phyloP scores from a whole-genome alignment of 2,797 vertebrate genomes.

The Thalassophryne amazonica region DNA sequence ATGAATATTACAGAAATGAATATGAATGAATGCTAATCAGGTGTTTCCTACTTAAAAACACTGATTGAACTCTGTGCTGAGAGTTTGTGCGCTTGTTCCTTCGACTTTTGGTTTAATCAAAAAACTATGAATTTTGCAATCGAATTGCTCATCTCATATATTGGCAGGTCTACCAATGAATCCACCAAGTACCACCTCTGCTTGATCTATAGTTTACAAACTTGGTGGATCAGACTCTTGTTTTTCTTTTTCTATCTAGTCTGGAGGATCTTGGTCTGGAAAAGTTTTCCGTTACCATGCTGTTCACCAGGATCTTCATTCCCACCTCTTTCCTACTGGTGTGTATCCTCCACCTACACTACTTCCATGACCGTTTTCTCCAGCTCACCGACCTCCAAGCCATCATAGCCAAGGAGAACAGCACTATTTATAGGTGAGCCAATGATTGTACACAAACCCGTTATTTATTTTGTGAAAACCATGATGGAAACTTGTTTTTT shows the following conservation, averaged over 20 bases:
- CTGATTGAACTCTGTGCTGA: too few relatives aligned
- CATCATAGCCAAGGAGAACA: constrained; percentile 91
- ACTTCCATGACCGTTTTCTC: constrained; percentile 92
- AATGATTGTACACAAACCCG: not conserved
- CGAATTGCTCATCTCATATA: too few relatives aligned
- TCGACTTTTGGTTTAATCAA: too few relatives aligned
- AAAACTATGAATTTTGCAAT: too few relatives aligned
- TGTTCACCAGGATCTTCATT: constrained; percentile 94
- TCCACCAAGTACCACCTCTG: too few relatives aligned
- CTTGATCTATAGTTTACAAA: too few relatives aligned
- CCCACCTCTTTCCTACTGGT: constrained; percentile 90
- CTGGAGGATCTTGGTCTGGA: constrained; percentile 90
- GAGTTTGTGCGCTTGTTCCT: too few relatives aligned
- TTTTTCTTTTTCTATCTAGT: constrained; percentile 62
- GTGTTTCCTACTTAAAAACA: too few relatives aligned
- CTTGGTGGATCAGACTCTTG: too few relatives aligned
- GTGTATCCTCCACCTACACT: constrained; percentile 93
- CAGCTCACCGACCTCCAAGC: constrained; percentile 93
- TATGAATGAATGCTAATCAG: too few relatives aligned
- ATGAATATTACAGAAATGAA: too few relatives aligned
- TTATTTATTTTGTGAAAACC: not conserved
- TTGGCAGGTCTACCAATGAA: too few relatives aligned
- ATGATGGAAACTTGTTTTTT: not conserved
- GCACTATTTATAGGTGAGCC: constrained; percentile 91
- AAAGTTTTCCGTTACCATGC: constrained; percentile 84